Conservation (phyloP, 1,140 invertebrate species). For the Steinernema khuongi region DNA sequence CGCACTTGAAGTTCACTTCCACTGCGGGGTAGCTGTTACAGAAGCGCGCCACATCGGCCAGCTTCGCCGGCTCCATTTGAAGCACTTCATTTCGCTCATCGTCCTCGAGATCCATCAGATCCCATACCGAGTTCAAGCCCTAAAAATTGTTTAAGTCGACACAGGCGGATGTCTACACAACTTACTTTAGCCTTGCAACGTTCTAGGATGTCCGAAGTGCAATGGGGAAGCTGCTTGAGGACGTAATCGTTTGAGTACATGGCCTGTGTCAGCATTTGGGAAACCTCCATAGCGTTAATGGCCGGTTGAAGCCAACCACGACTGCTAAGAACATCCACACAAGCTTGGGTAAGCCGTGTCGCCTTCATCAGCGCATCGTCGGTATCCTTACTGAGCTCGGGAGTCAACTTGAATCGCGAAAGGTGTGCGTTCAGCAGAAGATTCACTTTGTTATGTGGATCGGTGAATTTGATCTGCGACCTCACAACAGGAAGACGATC, state of each 20-base stretch:
- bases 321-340: slow-evolving; percentile 93
- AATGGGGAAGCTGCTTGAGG: slow-evolving; percentile 92
- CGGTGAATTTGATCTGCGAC: slow-evolving; percentile 72
- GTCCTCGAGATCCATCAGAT: slow-evolving; percentile 96
- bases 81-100: slow-evolving; percentile 79
- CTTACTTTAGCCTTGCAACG: slow-evolving; percentile 77
- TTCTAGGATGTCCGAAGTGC: slow-evolving; percentile 80
- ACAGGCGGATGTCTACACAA: not conserved
- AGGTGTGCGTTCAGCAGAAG: slow-evolving; percentile 90
- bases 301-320: slow-evolving; percentile 96
- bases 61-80: slow-evolving; percentile 76
- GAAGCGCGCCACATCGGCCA: slow-evolving; percentile 93
- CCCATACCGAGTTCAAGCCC: slow-evolving; percentile 88
- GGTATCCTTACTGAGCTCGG: slow-evolving; percentile 92
- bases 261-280: slow-evolving; percentile 98
- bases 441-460: slow-evolving; percentile 93
- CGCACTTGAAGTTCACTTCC: slow-evolving; percentile 85
- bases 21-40: slow-evolving; percentile 99
- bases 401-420: slow-evolving; percentile 82
- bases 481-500: slow-evolving; percentile 72
- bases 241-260: slow-evolving; percentile 99
- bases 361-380: slow-evolving; percentile 65
- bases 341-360: slow-evolving; percentile 83
- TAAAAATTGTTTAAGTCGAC: slow-evolving; percentile 29
- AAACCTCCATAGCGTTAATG: slow-evolving; percentile 96